phyloP scores from a whole-genome alignment of 2,113 vertebrate genomes.

The Rhombomys opimus region DNA sequence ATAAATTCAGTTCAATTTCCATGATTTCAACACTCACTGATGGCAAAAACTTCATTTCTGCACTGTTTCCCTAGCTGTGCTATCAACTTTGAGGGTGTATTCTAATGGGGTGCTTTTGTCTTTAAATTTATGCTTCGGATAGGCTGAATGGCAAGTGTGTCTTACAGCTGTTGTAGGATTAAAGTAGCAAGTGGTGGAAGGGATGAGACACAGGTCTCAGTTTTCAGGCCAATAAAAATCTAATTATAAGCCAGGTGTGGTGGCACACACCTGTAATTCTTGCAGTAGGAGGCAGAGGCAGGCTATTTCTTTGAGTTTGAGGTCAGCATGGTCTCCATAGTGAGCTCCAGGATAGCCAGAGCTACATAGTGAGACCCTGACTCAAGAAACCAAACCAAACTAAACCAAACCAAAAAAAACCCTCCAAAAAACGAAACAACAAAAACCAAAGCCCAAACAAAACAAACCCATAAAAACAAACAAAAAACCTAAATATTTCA shows the following conservation, averaged over 20 bases:
- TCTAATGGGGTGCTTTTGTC: neutral
- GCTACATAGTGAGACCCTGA: neutral
- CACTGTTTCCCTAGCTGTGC: constrained; percentile 76
- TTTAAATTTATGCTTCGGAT: constrained; percentile 54
- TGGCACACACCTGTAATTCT: neutral
- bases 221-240: constrained; percentile 5
- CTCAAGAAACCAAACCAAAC: neutral
- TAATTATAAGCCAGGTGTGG: neutral
- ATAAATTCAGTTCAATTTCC: constrained; percentile 56
- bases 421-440: too few relatives aligned
- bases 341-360: neutral
- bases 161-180: constrained; percentile 45
- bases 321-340: neutral
- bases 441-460: neutral
- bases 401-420: neutral
- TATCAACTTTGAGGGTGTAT: constrained; percentile 57
- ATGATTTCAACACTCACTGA: constrained; percentile 56
- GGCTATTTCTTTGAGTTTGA: neutral
- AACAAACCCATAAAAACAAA: neutral
- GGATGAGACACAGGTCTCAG: neutral
- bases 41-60: constrained; percentile 55
- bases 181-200: constrained; percentile 31
- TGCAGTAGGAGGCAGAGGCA: neutral
- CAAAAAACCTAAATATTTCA: constrained; percentile 51
- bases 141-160: constrained; percentile 69